Conservation (phyloP, 2,888 invertebrate genomes). For the Orthonevra nobilis region DNA sequence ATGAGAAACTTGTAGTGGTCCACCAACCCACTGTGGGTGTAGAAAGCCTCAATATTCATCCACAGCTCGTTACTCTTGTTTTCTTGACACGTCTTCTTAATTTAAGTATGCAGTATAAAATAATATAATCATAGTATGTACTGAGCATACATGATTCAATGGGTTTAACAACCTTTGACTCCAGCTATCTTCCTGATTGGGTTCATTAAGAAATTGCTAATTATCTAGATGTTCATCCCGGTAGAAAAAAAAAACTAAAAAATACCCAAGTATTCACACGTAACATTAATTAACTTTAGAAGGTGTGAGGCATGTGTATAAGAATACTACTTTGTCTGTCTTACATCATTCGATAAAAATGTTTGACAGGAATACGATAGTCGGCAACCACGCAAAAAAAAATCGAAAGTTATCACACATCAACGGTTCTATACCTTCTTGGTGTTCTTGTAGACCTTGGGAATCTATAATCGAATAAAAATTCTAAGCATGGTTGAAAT, state of each 20-base stretch:
- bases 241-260: neutral
- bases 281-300: neutral
- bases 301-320: conserved; percentile 11
- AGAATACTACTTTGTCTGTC: conserved; percentile 36
- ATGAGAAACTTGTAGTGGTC: neutral
- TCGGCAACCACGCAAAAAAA: conserved; percentile 12
- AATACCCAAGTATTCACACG: neutral
- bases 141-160: conserved; percentile 15
- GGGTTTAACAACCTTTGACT: conserved; percentile 56
- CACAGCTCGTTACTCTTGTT: no score
- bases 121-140: no score
- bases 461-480: conserved; percentile 16
- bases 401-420: conserved; percentile 44
- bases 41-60: no score
- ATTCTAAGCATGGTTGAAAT: conserved; percentile 7
- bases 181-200: neutral
- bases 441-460: conserved; percentile 34
- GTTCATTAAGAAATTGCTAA: conserved; percentile 54
- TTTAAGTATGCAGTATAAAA: no score
- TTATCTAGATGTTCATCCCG: conserved; percentile 6
- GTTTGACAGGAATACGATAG: conserved; percentile 26
- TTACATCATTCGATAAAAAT: conserved; percentile 56
- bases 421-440: conserved; percentile 6
- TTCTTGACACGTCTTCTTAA: no score
- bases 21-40: neutral